Percentiles rank a stretch among this genome's conserved stretches.
Evolutionary conservation across 2,888 invertebrate genomes (phyloP).

Genomic region (Caenorhabditis plicata): DNA sequence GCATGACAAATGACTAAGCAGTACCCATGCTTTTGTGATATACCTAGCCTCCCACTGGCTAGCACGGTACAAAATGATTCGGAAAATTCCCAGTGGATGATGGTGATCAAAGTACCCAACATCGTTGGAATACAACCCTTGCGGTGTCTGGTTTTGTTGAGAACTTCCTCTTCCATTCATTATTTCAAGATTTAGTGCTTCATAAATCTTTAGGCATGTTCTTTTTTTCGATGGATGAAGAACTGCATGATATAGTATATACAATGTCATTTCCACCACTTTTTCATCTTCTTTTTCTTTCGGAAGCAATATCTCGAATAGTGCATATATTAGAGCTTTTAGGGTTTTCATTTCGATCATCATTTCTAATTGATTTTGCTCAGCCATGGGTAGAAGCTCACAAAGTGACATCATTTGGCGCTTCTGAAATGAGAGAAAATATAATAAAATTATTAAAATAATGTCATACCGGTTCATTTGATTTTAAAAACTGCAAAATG

Average conservation of each 20-base stretch:
- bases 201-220: not conserved
- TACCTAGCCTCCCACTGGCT: conserved; percentile 6
- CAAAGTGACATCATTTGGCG: conserved; percentile 13
- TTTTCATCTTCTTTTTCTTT: conserved; percentile 7
- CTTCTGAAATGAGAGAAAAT: not conserved
- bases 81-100: conserved; percentile 13
- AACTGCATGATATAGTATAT: conserved; percentile 3
- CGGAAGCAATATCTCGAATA: conserved; percentile 13
- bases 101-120: not conserved
- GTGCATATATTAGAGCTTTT: conserved; percentile 5
- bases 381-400: conserved; percentile 12
- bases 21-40: conserved; percentile 10
- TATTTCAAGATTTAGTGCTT: conserved; percentile 7
- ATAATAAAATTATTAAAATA: not conserved
- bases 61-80: conserved; percentile 11
- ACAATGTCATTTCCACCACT: conserved; percentile 7
- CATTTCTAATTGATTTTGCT: not conserved
- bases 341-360: conserved; percentile 1
- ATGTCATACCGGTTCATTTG: conserved; percentile 4
- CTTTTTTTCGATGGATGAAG: not conserved
- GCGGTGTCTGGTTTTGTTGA: not conserved
- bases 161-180: not conserved
- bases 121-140: not conserved
- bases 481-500: conserved; percentile 9
- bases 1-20: conserved; percentile 15